phyloP scores from a whole-genome alignment of 2,888 invertebrate species.

The Ormyrus nitidulus region DNA sequence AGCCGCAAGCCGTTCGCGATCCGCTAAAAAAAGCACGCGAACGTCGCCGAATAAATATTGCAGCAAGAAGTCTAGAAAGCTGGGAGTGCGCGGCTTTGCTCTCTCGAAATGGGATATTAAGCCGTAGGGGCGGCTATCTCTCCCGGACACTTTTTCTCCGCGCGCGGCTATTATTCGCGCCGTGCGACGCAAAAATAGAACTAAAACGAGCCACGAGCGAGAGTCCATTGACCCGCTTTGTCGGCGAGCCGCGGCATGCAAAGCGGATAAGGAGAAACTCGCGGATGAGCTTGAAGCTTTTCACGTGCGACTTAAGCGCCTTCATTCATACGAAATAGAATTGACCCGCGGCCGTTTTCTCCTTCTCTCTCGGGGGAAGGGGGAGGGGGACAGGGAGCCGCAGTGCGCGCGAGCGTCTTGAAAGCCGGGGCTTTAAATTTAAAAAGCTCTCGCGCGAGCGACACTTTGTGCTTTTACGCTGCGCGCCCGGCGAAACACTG shows the following conservation, averaged over 20 bases:
- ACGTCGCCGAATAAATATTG: conserved; percentile 11
- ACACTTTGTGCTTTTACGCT: conserved; percentile 21
- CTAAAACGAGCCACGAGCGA: background rate
- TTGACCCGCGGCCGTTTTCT: conserved; percentile 27
- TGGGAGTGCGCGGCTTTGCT: background rate
- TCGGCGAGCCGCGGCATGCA: background rate
- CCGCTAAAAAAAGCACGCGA: background rate
- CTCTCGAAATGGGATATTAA: conserved; percentile 28
- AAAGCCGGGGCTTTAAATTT: background rate
- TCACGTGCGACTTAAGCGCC: background rate
- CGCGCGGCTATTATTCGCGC: conserved; percentile 8
- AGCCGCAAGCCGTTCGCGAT: too few species aligned
- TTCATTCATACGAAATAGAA: conserved; percentile 15
- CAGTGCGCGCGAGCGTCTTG: background rate
- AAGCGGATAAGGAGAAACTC: conserved; percentile 16
- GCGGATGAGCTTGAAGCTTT: conserved; percentile 13
- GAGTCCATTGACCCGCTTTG: conserved; percentile 24
- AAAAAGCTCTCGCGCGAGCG: background rate
- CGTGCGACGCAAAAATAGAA: background rate
- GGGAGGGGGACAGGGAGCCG: too few species aligned
- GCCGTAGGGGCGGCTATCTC: background rate
- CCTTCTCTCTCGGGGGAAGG: background rate
- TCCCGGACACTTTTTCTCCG: background rate
- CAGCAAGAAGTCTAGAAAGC: background rate
- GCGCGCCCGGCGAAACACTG: conserved; percentile 9